phyloP scores from a whole-genome alignment of 2,888 invertebrate genomes.

The Orgyia antiqua region DNA sequence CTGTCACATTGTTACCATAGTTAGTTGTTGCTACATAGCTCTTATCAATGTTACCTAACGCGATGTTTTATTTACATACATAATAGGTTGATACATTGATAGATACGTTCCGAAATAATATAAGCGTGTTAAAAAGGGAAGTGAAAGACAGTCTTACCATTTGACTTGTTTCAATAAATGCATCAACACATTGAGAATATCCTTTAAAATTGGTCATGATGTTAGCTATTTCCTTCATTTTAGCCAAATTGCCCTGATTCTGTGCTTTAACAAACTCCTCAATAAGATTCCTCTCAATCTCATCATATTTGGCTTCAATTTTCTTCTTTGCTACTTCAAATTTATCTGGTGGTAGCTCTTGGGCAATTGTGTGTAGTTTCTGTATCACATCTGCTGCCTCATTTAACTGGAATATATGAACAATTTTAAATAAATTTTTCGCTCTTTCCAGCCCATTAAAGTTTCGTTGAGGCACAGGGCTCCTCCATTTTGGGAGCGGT shows the following conservation, averaged over 20 bases:
- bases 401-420: constrained; percentile 80
- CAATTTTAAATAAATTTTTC: too few species aligned
- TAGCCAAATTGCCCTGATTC: constrained; percentile 86
- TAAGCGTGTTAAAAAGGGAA: too few species aligned
- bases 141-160: constrained; percentile 84
- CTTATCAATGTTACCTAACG: too few species aligned
- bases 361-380: constrained; percentile 95
- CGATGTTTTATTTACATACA: too few species aligned
- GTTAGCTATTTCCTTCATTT: constrained; percentile 95
- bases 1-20: too few species aligned
- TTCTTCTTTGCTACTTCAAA: constrained; percentile 91
- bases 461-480: too few species aligned
- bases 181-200: constrained; percentile 96
- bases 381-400: constrained; percentile 99
- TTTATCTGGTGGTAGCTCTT: constrained; percentile 93
- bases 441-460: too few species aligned
- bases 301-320: constrained; percentile 92
- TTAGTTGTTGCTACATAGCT: too few species aligned
- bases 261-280: constrained; percentile 97
- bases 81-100: too few species aligned
- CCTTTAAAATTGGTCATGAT: constrained; percentile 97
- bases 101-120: too few species aligned
- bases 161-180: constrained; percentile 97
- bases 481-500: too few species aligned
- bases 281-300: constrained; percentile 92